Conservation (phyloP, 2,113 vertebrate species). For the Aptenodytes patagonicus region DNA sequence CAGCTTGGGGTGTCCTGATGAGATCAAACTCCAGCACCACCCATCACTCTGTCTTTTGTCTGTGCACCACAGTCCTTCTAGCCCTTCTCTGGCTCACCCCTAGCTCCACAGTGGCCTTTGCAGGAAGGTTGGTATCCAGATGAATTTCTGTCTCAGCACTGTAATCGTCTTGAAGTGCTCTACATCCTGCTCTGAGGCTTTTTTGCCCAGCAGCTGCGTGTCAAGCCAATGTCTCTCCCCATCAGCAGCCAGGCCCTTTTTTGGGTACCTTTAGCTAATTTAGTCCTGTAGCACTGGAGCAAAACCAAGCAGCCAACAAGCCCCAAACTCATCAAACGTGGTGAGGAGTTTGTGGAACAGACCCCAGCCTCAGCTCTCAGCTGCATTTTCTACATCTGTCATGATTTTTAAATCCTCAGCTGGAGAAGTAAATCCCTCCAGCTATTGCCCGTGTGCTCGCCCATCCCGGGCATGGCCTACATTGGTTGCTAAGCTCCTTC, state of each 20-base stretch:
- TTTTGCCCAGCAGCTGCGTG: background rate
- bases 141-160: background rate
- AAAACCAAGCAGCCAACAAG: background rate
- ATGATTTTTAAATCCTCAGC: background rate
- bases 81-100: background rate
- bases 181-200: background rate
- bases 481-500: background rate
- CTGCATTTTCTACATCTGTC: background rate
- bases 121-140: background rate
- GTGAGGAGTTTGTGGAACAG: background rate
- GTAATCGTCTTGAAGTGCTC: background rate
- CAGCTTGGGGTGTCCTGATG: background rate
- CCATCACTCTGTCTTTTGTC: background rate
- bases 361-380: background rate
- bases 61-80: rapidly evolving
- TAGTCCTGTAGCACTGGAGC: background rate
- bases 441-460: background rate
- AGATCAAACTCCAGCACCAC: background rate
- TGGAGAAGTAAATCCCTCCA: background rate
- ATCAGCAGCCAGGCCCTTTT: rapidly evolving
- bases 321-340: background rate
- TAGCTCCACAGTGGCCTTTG: background rate
- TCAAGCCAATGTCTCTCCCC: background rate
- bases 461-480: background rate
- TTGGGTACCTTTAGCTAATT: background rate